Evolutionary conservation across 2,797 vertebrate genomes (phyloP), one percentile per base, ranked within the genome.

Genomic region (Prunella strophiata): DNA sequence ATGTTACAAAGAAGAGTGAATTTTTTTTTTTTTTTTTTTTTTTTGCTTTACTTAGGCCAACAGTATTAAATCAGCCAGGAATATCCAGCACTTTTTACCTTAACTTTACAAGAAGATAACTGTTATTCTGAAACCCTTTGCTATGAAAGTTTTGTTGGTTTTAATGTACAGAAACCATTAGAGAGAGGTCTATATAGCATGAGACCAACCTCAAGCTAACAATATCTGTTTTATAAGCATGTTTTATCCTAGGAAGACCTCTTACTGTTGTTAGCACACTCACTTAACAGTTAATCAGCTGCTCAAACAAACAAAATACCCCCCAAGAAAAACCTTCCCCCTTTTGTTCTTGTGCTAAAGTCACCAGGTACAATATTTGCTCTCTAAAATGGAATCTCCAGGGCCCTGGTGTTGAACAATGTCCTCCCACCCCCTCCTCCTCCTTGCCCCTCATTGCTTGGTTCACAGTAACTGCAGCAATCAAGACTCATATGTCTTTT

Each of bases 401-500:
- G 47, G 45, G 20, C 19, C 25, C 23, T n/a, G 43, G 48, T 57
- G 45, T 38, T 59, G 42, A 68, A 62, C 43, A 20, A 25, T 51
- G 21, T 7, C 34, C 62, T 87, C 32, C 51, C 27, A 16, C 5
- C 13, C 50, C 42, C 48, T 52, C 40, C 40, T 75, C 59, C 63
- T 52, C 55, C 68, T 40, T 43, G 21, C 11, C 38, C 25, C 58
- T 75, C 45, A 22, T 4, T 79, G 38, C 68, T 86, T 57, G 43
- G 67, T 55, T 91, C 82, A 84, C 84, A 92, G 4, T 45, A 89
- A 85, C 51, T 86, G 75, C 43, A 76, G 88, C 66, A 85, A 91
- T 91, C 76, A 65, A 85, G 72, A 54, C 55, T 78, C 47, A 14
- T 0, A 40, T 3, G 27, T 68, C 45, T 74, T 79, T 96, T 94